phyloP scores from a whole-genome alignment of 1,140 invertebrate species.

The Heliconius nattereri region DNA sequence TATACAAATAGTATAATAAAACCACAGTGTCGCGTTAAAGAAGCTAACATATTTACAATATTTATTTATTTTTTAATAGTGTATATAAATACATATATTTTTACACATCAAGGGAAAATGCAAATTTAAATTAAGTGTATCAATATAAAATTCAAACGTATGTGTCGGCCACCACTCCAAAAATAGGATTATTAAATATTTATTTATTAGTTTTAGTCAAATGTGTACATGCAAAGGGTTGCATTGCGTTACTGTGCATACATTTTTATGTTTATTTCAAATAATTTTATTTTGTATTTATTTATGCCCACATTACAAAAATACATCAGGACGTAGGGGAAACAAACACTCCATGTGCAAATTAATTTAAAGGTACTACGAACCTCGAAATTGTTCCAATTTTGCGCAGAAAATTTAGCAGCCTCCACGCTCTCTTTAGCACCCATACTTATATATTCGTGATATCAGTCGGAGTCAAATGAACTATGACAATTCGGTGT shows the following conservation, averaged over 20 bases:
- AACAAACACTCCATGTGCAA: conserved; percentile 79
- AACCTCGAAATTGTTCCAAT: conserved; percentile 88
- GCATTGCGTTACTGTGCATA: conserved; percentile 67
- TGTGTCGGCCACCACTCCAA: conserved; percentile 18
- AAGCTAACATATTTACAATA: background rate
- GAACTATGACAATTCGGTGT: conserved; percentile 72
- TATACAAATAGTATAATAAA: background rate
- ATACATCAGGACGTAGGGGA: conserved; percentile 71
- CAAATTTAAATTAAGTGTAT: background rate
- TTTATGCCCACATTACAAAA: conserved; percentile 61
- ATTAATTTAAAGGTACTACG: conserved; percentile 79
- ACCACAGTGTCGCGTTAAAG: background rate
- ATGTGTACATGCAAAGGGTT: conserved; percentile 69
- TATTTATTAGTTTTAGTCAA: conserved; percentile 46
- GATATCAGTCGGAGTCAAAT: conserved; percentile 77
- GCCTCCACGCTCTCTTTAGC: conserved; percentile 88
- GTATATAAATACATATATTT: background rate
- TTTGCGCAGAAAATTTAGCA: conserved; percentile 87
- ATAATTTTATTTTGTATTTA: conserved; percentile 57
- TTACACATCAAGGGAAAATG: background rate
- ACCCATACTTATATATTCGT: conserved; percentile 82
- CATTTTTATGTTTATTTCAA: conserved; percentile 53
- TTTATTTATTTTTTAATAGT: background rate
- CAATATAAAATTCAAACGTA: background rate
- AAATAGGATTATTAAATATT: conserved; percentile 29